Evolutionary conservation across 2,888 invertebrate species (phyloP), one percentile per base, ranked within the genome.

Genomic region (Ophion ellenae): DNA sequence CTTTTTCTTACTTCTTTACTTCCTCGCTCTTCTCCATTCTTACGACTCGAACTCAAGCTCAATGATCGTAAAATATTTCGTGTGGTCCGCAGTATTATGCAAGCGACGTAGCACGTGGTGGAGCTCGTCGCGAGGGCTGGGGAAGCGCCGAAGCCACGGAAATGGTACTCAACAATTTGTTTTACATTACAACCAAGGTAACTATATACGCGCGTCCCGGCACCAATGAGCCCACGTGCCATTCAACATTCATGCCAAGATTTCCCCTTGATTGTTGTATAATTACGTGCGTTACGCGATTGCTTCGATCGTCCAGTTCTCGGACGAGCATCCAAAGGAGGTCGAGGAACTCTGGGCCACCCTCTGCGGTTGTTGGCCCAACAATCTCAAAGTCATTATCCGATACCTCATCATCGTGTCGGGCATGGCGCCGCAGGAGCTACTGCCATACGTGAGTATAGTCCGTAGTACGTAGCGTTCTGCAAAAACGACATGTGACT

Each of bases 91-190:
- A 95, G 95, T 95, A 95, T 91, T 95, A 95, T 89, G 94, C 95
- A 2, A 94, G 93, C 91, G 97, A 96, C 90, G 95, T 96, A 71
- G 93, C 94, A 20, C 96, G 96, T 0, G 96, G 97, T 63, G 96
- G 97, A 79, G 95, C 95, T 6, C 95, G 97, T 24, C 96, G 98
- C 76, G 99, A 99, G 94, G 99, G 99, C 0, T 99, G 99, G 96
- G 99, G 99, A 66, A 99, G 99, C 0, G 98, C 98, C 0, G 99
- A 99, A 94, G 99, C 99, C n/a, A 99, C 99, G 0, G 99, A 99
- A 95, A 99, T 99, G 98, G 98, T 99, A 73, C 96, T 99, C 87
- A 99, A 99, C 94, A 99, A 99, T 95, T 96, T 99, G 28, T 98
- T 99, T 94, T 99, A 99, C 94, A 97, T 99, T 90, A 99, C 99